Conservation (phyloP, 2,797 vertebrate genomes). For the Lagocephalus sceleratus region DNA sequence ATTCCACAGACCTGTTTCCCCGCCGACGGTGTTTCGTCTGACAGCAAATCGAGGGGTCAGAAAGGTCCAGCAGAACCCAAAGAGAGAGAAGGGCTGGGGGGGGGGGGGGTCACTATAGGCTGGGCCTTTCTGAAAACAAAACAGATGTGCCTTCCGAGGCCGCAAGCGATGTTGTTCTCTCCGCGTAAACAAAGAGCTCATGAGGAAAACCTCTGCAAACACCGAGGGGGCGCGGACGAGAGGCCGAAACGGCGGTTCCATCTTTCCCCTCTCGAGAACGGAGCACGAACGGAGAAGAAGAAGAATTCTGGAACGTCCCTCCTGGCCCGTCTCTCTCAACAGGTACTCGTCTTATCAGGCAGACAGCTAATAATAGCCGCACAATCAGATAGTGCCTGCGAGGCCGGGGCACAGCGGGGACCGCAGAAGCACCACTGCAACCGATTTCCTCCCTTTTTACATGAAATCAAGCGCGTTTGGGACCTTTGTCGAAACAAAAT, state of each 20-base stretch:
- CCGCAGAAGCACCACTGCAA: background rate
- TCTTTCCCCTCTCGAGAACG: no score
- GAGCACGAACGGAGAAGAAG: no score
- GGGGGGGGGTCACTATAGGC: no score
- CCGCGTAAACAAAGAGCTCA: slow-evolving; percentile 10
- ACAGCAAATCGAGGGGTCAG: slow-evolving; percentile 27
- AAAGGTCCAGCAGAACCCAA: background rate
- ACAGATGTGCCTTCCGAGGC: background rate
- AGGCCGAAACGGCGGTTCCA: no score
- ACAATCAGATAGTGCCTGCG: background rate
- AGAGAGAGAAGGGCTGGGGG: background rate
- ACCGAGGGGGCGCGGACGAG: no score
- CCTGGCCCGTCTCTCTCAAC: slow-evolving; percentile 39
- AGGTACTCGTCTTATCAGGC: slow-evolving; percentile 57
- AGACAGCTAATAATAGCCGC: slow-evolving; percentile 48
- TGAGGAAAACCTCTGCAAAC: background rate
- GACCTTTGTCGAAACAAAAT: no score
- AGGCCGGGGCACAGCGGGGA: no score
- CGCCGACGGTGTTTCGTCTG: slow-evolving; percentile 12
- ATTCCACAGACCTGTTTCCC: slow-evolving; percentile 25
- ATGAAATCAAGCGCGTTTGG: no score
- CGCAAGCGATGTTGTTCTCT: background rate
- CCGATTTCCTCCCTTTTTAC: background rate
- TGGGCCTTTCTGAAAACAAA: background rate
- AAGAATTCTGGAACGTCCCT: background rate